A percentile compares a stretch with the other conserved stretches of the same genome.
phyloP scores from a whole-genome alignment of 2,797 vertebrate species.

The Carcharodon carcharias region DNA sequence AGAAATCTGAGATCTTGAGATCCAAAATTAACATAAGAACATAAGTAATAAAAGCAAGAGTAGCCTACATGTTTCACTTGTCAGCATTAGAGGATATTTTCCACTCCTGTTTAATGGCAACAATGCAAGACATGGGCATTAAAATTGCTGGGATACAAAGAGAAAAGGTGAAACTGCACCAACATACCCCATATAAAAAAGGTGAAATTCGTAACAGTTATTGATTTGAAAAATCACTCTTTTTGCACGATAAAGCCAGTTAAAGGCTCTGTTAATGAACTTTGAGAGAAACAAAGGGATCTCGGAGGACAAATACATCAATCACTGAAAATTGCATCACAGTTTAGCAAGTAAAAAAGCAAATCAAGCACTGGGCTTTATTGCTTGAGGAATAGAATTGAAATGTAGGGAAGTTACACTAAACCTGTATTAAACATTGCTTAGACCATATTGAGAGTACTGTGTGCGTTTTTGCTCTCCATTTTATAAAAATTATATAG shows the following conservation, averaged over 20 bases:
- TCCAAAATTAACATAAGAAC: not conserved
- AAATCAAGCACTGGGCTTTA: not conserved
- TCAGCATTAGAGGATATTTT: not conserved
- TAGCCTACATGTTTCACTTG: not conserved
- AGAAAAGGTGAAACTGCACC: not conserved
- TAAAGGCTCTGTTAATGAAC: not conserved
- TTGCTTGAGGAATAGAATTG: not conserved
- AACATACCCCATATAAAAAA: not conserved
- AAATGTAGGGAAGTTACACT: not conserved
- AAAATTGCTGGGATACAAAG: not conserved
- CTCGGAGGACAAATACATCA: not conserved
- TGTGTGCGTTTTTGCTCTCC: not conserved
- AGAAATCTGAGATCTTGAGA: constrained; percentile 15
- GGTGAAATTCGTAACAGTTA: not conserved
- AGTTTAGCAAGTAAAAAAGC: not conserved
- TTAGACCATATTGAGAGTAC: not conserved
- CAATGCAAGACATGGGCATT: not conserved
- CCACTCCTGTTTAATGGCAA: not conserved
- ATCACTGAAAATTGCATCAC: not conserved
- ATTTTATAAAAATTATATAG: not conserved
- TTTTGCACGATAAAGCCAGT: not conserved
- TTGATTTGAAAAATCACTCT: not conserved
- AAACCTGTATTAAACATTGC: not conserved
- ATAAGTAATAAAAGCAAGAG: not conserved
- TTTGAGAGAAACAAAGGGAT: not conserved